Evolutionary conservation across 2,113 vertebrate species (phyloP).

Genomic region (Pelecanoides urinatrix): DNA sequence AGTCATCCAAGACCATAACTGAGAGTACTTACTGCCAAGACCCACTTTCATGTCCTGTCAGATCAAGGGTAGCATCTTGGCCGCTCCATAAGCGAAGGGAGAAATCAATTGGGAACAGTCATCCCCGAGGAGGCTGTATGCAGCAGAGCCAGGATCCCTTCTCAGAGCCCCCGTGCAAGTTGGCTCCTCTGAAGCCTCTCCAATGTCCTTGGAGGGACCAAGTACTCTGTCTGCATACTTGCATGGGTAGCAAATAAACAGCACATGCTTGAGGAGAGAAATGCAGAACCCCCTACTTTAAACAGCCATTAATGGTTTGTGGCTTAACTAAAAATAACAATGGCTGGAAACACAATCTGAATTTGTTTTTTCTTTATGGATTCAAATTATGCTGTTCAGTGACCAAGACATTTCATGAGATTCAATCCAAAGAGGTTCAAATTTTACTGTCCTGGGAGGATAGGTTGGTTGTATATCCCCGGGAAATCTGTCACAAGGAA

Average conservation of each 20-base stretch:
- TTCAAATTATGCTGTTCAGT: background rate
- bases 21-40: background rate
- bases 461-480: background rate
- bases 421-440: background rate
- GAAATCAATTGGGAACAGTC: background rate
- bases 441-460: background rate
- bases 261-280: background rate
- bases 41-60: background rate
- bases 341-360: background rate
- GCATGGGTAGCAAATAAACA: background rate
- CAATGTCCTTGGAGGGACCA: background rate
- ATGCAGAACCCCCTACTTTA: background rate
- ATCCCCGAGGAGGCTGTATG: background rate
- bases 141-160: background rate
- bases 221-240: background rate
- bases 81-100: background rate
- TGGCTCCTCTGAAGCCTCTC: background rate
- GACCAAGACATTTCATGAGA: background rate
- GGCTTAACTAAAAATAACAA: slow-evolving; percentile 29
- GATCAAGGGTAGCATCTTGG: background rate
- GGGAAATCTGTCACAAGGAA: background rate
- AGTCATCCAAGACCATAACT: background rate
- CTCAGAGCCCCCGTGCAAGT: background rate
- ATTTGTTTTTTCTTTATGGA: background rate
- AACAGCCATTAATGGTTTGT: slow-evolving; percentile 26